These are phyloP conservation scores for Austrofundulus limnaeus DNA, from an alignment of 2,113 vertebrate species.

Conservation along the genomic window DNA sequence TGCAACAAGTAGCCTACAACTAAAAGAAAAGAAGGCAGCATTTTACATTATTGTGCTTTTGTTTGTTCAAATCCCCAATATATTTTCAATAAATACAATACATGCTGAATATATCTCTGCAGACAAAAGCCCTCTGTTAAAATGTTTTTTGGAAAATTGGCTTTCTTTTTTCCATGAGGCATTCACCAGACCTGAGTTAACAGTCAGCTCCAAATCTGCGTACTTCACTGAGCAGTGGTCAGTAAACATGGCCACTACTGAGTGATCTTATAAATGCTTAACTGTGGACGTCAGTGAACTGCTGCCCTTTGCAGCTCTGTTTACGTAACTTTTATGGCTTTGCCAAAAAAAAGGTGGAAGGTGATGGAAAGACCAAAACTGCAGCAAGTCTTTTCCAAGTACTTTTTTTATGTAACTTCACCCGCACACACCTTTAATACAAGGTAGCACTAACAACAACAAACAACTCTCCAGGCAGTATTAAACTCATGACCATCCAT, in stretches of 20 bases:
- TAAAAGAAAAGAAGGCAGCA: no score
- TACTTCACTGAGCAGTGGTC: conserved; percentile 15
- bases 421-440: background rate
- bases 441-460: conserved; percentile 9
- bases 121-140: conserved; percentile 26
- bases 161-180: conserved; percentile 37
- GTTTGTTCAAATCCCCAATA: background rate
- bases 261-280: conserved; percentile 65
- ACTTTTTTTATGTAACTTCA: conserved; percentile 27
- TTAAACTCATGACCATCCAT: background rate
- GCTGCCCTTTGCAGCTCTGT: conserved; percentile 40
- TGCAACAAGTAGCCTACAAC: no score
- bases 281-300: conserved; percentile 48
- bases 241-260: conserved; percentile 41
- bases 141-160: conserved; percentile 39
- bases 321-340: conserved; percentile 53
- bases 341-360: background rate
- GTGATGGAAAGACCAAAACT: background rate
- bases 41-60: no score
- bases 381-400: conserved; percentile 2
- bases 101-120: conserved; percentile 2
- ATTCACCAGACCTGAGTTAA: conserved; percentile 14
- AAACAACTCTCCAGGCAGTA: conserved; percentile 4
- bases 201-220: conserved; percentile 28
- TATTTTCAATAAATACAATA: background rate